Evolutionary conservation across 2,888 invertebrate genomes (phyloP), one percentile per base, ranked within the genome.

Genomic region (Andricus curvator): DNA sequence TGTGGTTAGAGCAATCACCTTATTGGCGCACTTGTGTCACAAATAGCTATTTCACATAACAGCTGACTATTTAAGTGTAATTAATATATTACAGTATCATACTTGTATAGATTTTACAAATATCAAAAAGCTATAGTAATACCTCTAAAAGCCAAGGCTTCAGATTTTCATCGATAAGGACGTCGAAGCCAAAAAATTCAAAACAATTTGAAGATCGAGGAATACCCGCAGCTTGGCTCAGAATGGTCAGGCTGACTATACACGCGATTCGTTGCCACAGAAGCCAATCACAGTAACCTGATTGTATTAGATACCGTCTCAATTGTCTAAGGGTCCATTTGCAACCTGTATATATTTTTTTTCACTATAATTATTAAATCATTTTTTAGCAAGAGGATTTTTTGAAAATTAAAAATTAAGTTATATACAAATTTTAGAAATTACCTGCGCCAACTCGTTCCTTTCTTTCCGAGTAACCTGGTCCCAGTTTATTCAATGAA

Each of bases 91-190:
- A 37, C 37, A 37, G 37, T 37, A 37, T 2, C 37, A 37, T 37
- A 29, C 13, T 13, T 11, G 44, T 20, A 51, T 6, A 51, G 20
- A 20, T 20, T 5, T 20, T 8, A 20, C 20, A 20, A 20, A 20
- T 56, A 56, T 56, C 2, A 56, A 56, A 56, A 56, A n/a, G 2
- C 56, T 20, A n/a, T n/a, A 9, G 1, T 64, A 48, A 78, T 77
- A 98, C 98, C 95, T 98, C 98, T 79, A 98, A 93, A 25, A 98
- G 93, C 97, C 98, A 98, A 0, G 98, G 98, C 85, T 96, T 96
- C 84, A 98, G 93, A 79, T 95, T 94, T 68, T 96, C 95, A 90
- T 98, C 98, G 1, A 98, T 95, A 68, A 98, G 93, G 66, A 98
- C 96, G 92, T 98, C 98, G 90, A 98, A 98, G 2, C 98, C 98